Base-by-base conservation (phyloP, 2,888 invertebrate species). In the Phyllotreta cruciferae region DNA sequence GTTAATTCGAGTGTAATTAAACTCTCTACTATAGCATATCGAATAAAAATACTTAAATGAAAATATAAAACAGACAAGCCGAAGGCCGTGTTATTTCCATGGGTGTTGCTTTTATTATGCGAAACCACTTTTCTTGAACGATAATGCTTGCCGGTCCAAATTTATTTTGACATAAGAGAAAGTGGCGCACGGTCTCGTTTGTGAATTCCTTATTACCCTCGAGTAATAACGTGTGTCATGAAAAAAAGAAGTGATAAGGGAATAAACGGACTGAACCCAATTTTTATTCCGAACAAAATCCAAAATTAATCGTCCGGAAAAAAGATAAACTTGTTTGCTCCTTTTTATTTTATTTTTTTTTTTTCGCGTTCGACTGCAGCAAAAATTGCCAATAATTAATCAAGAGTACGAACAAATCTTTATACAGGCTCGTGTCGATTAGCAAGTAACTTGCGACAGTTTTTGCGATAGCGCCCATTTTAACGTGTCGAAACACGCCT, bases 201-300 rank as follows among this genome's bases (percentile, higher is more conserved):
- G 64, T 64, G 60, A 60, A 64, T 56, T 45, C 38, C 63, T 57
- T 57, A 57, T 63, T 63, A 57, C 63, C 62, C 62, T n/a, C 34
- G 60, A 56, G 61, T 64, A 64, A 60, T 60, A 60, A 60, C 60
- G 52, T 60, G 60, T 60, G 60, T 60, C 60, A 52, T 53, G 60
- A 60, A 60, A 60, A 60, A 60, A 60, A 58, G 50, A 58, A 60
- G 44, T 53, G 52, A 60, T 60, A 60, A 60, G 60, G 60, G 60
- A 60, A 53, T 60, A 60, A 60, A 60, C 60, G 60, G 52, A 36
- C 60, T 60, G 60, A 60, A 53, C 52, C 60, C 60, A 60, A 60
- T 60, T 60, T 60, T 42, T 60, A 58, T 60, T 37, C 60, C 36
- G 60, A 53, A 44, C 42, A 44, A 60, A 60, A 53, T 53, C 52